Base-by-base conservation (phyloP, 2,888 invertebrate genomes). In the Digitonthophagus gazella region DNA sequence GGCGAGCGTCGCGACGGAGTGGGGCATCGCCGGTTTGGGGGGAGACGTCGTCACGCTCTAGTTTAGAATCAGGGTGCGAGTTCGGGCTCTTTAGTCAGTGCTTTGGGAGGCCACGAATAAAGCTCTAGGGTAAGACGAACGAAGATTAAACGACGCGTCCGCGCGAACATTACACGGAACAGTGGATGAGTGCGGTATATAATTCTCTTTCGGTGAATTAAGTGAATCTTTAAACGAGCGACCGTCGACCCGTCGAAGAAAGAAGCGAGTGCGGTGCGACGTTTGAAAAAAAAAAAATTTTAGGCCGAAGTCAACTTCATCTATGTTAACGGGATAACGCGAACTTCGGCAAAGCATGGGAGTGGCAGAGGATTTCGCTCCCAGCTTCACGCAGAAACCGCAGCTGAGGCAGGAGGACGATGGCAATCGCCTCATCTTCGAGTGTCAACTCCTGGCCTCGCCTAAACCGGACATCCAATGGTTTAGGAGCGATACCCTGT, bases 321-420 rank as follows among this genome's bases (percentile, higher is more conserved):
- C 79, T 79, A 78, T 80, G 78, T 79, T 80, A 79, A 79, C 80
- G 79, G 78, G 77, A 76, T 80, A 79, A 74, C 73, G 74, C 71
- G 64, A 73, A 76, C 74, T 70, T 75, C 76, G 75, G 69, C 72
- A 76, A 77, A 82, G 80, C 78, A 93, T 93, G 92, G 93, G 93
- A 88, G 91, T 92, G 85, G 89, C 91, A 83, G 96, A 96, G 85
- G 96, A 96, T 86, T 93, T 96, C 87, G 96, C 97, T 86, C 97
- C 97, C 84, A 97, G 96, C 89, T 97, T 98, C 88, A 95, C 96
- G 77, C 96, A 97, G 87, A 97, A 97, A 91, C 97, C 97, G 75
- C 95, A 95, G 84, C 90, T 98, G 79, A 89, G 96, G 76, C 97
- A 98, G 84, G 97, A 97, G 83, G 96, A 96, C 83, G 96, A 96